phyloP scores from a whole-genome alignment of 2,113 vertebrate genomes.

The Myotis brandtii region DNA sequence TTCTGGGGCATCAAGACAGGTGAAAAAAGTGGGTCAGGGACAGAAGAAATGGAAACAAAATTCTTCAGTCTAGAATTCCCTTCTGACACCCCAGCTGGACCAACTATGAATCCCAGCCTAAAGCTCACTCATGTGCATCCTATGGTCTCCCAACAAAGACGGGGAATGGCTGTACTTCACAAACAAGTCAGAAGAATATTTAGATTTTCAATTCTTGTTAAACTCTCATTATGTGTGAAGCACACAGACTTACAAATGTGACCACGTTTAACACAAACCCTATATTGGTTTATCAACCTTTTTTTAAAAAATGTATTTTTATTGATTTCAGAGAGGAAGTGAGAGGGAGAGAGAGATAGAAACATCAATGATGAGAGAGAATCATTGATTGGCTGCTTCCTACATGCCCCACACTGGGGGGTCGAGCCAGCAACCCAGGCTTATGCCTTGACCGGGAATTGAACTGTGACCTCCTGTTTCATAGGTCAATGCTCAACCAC shows the following conservation, averaged over 20 bases:
- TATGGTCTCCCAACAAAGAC: background rate
- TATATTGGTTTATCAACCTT: background rate
- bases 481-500: no score
- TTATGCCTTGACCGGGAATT: no score
- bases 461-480: no score
- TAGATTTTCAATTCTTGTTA: background rate
- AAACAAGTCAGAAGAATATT: background rate
- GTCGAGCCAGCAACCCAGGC: no score
- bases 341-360: no score
- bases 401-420: no score
- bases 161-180: accelerated
- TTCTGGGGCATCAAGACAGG: background rate
- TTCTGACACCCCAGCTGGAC: background rate
- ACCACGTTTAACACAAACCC: conserved; percentile 9
- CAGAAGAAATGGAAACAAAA: background rate
- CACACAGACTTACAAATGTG: background rate
- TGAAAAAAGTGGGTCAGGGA: background rate
- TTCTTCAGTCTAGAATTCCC: background rate
- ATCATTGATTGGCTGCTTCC: no score
- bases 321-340: no score
- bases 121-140: background rate
- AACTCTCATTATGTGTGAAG: background rate
- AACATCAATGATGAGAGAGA: no score
- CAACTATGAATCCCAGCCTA: background rate
- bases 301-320: no score